Conservation (phyloP, 2,888 invertebrate species). For the Oxycera nigricornis region DNA sequence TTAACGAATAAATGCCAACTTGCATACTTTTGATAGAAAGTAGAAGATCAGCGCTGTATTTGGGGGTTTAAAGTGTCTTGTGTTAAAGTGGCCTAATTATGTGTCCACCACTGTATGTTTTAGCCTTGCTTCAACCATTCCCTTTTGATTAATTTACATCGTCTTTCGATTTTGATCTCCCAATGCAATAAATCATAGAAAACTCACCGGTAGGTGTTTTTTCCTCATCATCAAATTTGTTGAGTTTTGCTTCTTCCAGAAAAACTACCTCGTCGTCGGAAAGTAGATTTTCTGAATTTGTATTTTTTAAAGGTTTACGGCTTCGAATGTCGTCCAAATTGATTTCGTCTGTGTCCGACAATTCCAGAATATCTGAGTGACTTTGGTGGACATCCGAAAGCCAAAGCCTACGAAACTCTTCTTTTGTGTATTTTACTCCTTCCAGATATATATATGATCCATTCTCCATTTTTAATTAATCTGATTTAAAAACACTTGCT, state of each 20-base stretch:
- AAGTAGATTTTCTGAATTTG: not conserved
- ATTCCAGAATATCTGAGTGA: not conserved
- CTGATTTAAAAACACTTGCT: too few relatives aligned
- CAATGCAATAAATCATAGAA: too few relatives aligned
- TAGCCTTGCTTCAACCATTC: too few relatives aligned
- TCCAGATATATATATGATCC: not conserved
- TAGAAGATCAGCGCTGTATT: too few relatives aligned
- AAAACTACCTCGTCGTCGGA: not conserved
- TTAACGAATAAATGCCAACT: too few relatives aligned
- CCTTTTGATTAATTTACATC: too few relatives aligned
- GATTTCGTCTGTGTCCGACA: conserved; percentile 1
- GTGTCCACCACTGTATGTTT: too few relatives aligned
- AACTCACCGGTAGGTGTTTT: not conserved
- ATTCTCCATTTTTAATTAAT: not conserved
- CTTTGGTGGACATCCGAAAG: not conserved
- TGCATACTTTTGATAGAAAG: too few relatives aligned
- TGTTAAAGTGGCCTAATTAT: too few relatives aligned
- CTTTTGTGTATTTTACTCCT: not conserved
- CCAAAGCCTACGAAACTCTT: not conserved
- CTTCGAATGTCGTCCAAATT: not conserved
- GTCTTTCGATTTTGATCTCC: too few relatives aligned
- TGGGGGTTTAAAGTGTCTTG: too few relatives aligned
- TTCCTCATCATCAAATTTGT: not conserved
- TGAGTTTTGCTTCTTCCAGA: not conserved
- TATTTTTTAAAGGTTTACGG: not conserved